These are phyloP conservation scores for Alectoris magna DNA, from an alignment of 2,797 vertebrate genomes.

Conservation along the genomic window DNA sequence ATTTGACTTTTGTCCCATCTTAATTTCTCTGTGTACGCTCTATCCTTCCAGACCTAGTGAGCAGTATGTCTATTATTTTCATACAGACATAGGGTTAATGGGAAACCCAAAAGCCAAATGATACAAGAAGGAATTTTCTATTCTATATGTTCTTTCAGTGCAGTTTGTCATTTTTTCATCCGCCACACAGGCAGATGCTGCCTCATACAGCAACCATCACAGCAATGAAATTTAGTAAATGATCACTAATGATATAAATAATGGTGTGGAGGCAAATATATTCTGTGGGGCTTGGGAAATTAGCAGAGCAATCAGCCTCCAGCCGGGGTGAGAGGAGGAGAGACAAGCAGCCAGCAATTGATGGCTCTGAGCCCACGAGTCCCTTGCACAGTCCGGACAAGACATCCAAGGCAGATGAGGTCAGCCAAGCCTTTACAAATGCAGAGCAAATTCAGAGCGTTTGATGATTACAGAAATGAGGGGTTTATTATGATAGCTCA, in stretches of 20 bases:
- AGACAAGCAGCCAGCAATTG: constrained; percentile 28
- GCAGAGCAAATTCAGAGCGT: neutral
- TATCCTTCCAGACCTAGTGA: neutral
- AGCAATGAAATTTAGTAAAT: constrained; percentile 33
- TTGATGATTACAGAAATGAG: neutral
- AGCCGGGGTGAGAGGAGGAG: neutral
- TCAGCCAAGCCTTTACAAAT: neutral
- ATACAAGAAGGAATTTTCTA: neutral
- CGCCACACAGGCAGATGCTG: neutral
- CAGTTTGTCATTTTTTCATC: neutral
- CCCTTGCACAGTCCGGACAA: neutral
- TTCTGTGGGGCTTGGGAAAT: constrained; percentile 36
- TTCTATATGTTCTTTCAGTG: neutral
- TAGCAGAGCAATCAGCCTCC: constrained; percentile 30
- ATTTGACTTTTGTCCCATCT: neutral
- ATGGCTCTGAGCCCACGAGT: neutral
- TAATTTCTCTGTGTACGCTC: neutral
- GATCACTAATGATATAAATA: constrained; percentile 18
- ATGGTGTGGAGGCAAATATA: neutral
- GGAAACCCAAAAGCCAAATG: neutral
- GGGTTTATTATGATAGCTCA: neutral
- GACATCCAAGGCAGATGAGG: neutral
- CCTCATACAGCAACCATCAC: neutral
- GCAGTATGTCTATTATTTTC: neutral
- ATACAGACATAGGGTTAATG: neutral